A percentile compares a stretch with the other conserved stretches of the same genome.
These are phyloP conservation scores for Anastrepha ludens DNA, from an alignment of 1,140 invertebrate genomes.

Conservation along the genomic window DNA sequence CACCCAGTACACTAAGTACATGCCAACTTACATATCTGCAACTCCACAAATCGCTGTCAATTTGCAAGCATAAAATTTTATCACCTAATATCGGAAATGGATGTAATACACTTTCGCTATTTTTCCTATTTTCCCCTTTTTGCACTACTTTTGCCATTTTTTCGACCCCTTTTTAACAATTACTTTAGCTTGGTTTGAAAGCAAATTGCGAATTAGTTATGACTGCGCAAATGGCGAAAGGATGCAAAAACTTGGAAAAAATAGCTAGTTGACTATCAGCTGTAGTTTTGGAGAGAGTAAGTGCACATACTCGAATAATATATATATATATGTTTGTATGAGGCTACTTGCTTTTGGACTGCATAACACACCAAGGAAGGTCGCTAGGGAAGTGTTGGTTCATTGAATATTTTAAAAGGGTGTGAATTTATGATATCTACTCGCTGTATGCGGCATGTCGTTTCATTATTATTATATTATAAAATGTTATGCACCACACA, in stretches of 20 bases:
- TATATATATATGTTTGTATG: neutral
- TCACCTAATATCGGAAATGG: constrained; percentile 54
- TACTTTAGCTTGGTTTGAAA: constrained; percentile 32
- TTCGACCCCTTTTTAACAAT: constrained; percentile 32
- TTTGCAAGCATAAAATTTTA: constrained; percentile 54
- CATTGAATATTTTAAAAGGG: constrained; percentile 17
- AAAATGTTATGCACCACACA: no score
- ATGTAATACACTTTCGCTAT: constrained; percentile 31
- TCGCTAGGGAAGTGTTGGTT: neutral
- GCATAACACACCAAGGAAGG: neutral
- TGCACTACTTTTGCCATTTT: neutral
- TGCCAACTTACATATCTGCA: neutral
- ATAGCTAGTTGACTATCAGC: neutral
- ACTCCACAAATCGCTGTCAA: constrained; percentile 43
- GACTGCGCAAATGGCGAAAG: constrained; percentile 16
- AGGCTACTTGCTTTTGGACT: neutral
- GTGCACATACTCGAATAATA: neutral
- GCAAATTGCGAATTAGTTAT: constrained; percentile 46
- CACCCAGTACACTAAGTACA: no score
- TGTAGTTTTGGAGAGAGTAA: neutral
- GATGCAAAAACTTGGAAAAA: neutral
- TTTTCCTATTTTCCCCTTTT: no score
- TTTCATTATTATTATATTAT: no score
- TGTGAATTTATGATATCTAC: neutral
- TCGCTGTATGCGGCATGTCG: no score